phyloP scores from a whole-genome alignment of 2,797 vertebrate genomes.

The Microctenopoma lineatum region DNA sequence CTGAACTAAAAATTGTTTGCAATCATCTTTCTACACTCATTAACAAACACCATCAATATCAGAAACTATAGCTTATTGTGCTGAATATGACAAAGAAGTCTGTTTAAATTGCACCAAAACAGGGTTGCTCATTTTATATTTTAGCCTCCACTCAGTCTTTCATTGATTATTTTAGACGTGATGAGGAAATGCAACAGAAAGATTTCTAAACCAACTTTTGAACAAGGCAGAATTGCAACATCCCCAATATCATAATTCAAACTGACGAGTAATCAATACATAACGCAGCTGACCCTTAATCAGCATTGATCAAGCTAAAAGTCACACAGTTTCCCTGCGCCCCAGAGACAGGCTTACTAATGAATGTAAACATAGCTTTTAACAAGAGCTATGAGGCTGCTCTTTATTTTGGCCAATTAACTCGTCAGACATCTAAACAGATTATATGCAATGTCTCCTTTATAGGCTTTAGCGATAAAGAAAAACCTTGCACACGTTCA shows the following conservation, averaged over 20 bases:
- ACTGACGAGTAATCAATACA: constrained; percentile 59
- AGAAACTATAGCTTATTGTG: not conserved
- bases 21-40: not conserved
- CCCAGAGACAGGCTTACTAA: constrained; percentile 30
- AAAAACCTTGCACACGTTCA: constrained; percentile 19
- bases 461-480: not conserved
- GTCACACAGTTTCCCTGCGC: constrained; percentile 31
- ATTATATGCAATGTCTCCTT: constrained; percentile 19
- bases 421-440: constrained; percentile 36
- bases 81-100: not conserved
- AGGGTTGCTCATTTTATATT: constrained; percentile 1
- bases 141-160: not conserved
- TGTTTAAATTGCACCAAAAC: not conserved
- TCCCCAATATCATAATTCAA: constrained; percentile 40
- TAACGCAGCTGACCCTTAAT: constrained; percentile 51
- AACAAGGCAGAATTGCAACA: not conserved
- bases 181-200: not conserved
- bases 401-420: constrained; percentile 38
- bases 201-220: not conserved
- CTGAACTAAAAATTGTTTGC: constrained; percentile 8
- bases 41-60: not conserved
- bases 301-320: constrained; percentile 55
- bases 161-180: not conserved
- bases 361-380: constrained; percentile 56
- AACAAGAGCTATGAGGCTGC: constrained; percentile 25